Evolutionary conservation across 2,113 vertebrate genomes (phyloP).

Genomic region (Rallus limicola): DNA sequence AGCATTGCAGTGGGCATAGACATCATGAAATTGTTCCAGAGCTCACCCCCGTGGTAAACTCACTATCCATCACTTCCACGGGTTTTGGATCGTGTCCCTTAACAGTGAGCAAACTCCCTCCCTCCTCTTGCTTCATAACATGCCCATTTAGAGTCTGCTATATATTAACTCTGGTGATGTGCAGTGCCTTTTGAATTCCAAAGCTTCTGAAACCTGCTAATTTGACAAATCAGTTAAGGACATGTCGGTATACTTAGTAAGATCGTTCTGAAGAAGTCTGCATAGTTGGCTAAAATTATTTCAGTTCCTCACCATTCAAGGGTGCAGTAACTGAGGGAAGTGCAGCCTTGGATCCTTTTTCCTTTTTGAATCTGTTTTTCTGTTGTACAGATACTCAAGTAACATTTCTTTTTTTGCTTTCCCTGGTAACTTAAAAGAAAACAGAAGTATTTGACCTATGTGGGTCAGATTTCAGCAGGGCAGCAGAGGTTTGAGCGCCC

Average conservation of each 20-base stretch:
- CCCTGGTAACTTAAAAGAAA: background rate
- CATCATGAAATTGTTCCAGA: background rate
- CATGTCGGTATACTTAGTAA: slow-evolving; percentile 62
- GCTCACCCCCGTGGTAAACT: background rate
- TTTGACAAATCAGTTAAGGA: slow-evolving; percentile 71
- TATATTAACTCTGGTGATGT: slow-evolving; percentile 64
- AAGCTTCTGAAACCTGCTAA: slow-evolving; percentile 64
- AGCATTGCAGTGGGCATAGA: background rate
- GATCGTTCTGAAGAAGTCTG: slow-evolving; percentile 60
- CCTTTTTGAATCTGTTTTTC: background rate
- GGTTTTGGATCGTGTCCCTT: background rate
- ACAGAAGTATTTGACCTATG: background rate
- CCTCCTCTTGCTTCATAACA: slow-evolving; percentile 3
- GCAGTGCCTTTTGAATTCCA: slow-evolving; percentile 70
- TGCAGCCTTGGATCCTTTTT: background rate
- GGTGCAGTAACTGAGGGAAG: slow-evolving; percentile 42
- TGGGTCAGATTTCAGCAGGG: background rate
- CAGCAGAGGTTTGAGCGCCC: background rate
- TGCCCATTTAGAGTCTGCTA: background rate
- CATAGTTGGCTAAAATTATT: background rate
- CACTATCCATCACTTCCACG: background rate
- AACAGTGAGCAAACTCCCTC: background rate
- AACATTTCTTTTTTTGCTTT: background rate
- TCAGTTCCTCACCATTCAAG: slow-evolving; percentile 49
- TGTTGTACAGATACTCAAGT: background rate